Evolutionary conservation across 53 echinoderm and acorn worm species (phyloP), one percentile per base, ranked within the genome.

Genomic region (Henricia sp.): DNA sequence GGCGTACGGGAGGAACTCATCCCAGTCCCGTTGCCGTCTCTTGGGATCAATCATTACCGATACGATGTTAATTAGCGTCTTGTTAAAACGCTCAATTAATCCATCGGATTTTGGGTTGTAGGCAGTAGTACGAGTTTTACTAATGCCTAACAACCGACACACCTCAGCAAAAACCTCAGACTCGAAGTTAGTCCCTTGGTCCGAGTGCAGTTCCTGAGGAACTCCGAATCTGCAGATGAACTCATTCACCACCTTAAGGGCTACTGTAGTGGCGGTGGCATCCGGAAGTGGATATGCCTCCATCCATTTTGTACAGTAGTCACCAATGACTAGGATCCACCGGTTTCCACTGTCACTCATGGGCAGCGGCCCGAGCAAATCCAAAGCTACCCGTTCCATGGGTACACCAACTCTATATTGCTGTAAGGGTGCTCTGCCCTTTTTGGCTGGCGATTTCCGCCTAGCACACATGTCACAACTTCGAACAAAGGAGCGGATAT

Each of bases 151-250:
- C 11, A 88, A 14, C 13, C 20, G 13, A 33, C 73, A 88, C 48
- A 89, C 46, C 44, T 89, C 84, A 13, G n/a, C 11, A 44, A 84
- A 84, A 37, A 85, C 30, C 5, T 10, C 13, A 0, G 82, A 88
- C 52, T 83, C 67, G 72, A 88, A 88, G 25, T 88, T 88, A 11
- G 72, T 30, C 6, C 89, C 89, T 58, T 74, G 74, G 43, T 89
- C 89, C 13, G 72, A 59, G 40, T 83, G 89, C 12, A 88, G 30
- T 51, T 88, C 55, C 9, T 26, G 40, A 1, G 75, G 84, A 5
- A 84, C 64, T 19, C 89, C 84, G 34, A 84, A 68, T 11, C 84
- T 23, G 37, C 72, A 84, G 12, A 89, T 30, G 29, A 74, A 89
- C 48, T 84, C 67, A 11, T 89, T 74, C 0, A 89, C 89, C n/a